Percentiles rank a stretch among this genome's conserved stretches.
Evolutionary conservation across 2,113 vertebrate genomes (phyloP).

Genomic region (Upupa epops): DNA sequence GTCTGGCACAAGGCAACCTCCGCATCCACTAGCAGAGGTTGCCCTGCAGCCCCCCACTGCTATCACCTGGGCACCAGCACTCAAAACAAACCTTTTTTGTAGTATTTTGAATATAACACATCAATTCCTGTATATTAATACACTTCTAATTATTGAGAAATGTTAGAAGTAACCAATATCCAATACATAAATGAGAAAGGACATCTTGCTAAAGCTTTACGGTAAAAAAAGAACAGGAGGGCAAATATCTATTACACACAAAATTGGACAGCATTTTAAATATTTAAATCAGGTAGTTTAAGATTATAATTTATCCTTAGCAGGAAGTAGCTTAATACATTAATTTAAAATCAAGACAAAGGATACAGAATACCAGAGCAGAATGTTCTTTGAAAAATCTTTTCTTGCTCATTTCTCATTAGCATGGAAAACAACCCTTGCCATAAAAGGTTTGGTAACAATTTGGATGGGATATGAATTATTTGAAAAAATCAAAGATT

Average conservation of each 20-base stretch:
- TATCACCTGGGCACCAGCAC: not conserved
- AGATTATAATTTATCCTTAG: not conserved
- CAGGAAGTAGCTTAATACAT: not conserved
- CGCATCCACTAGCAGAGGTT: not conserved
- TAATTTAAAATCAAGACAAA: not conserved
- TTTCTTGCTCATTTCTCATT: not conserved
- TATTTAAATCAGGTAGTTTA: not conserved
- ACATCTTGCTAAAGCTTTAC: not conserved
- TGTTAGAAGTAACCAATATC: not conserved
- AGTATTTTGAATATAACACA: not conserved
- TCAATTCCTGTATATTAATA: not conserved
- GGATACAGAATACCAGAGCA: not conserved
- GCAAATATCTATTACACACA: not conserved
- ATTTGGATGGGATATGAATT: not conserved
- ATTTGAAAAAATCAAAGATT: not conserved
- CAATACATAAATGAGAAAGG: not conserved
- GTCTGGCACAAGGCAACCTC: fast-evolving
- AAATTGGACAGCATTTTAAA: not conserved
- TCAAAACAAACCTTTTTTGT: not conserved
- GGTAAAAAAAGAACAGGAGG: not conserved
- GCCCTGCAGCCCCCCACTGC: fast-evolving
- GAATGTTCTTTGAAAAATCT: not conserved
- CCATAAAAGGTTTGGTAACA: not conserved
- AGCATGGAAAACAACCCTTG: not conserved
- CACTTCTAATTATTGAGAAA: not conserved